These are phyloP conservation scores for Coenonympha glycerion DNA, from an alignment of 2,888 invertebrate genomes.

Conservation along the genomic window DNA sequence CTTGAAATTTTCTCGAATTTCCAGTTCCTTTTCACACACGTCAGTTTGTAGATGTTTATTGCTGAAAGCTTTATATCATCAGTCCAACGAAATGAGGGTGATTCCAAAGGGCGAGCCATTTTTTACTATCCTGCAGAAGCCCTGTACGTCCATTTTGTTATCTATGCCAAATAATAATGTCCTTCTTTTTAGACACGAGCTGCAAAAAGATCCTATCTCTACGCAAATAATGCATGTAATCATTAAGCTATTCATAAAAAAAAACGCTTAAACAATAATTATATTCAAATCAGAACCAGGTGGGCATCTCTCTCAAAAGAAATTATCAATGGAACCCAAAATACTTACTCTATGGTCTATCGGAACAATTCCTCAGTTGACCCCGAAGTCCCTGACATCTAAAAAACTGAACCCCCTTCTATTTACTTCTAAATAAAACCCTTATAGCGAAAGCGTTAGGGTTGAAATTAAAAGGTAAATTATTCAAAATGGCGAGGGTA, in stretches of 20 bases:
- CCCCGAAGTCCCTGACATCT: conserved; percentile 40
- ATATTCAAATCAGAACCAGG: conserved; percentile 50
- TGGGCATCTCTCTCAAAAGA: conserved; percentile 46
- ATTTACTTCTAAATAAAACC: conserved; percentile 13
- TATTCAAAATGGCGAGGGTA: conserved; percentile 15
- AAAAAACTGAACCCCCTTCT: conserved; percentile 26
- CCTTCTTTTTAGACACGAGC: too few species aligned
- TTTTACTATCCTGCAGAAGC: too few species aligned
- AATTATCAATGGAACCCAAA: conserved; percentile 35
- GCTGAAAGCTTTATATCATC: too few species aligned
- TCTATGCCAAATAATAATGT: too few species aligned
- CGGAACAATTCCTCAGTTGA: conserved; percentile 44
- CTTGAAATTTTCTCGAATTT: too few species aligned
- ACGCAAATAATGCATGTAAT: not conserved
- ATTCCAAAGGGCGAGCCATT: too few species aligned
- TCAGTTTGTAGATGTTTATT: too few species aligned
- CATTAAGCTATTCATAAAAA: conserved; percentile 5
- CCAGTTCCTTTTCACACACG: too few species aligned
- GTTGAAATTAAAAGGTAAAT: conserved; percentile 18
- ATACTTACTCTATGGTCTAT: conserved; percentile 27
- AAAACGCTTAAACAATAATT: conserved; percentile 27
- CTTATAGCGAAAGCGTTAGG: conserved; percentile 17
- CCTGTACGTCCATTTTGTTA: too few species aligned
- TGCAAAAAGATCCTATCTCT: too few species aligned
- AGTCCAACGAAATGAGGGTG: too few species aligned